Conservation (phyloP, 1,140 invertebrate species). For the Polypedilum vanderplanki region DNA sequence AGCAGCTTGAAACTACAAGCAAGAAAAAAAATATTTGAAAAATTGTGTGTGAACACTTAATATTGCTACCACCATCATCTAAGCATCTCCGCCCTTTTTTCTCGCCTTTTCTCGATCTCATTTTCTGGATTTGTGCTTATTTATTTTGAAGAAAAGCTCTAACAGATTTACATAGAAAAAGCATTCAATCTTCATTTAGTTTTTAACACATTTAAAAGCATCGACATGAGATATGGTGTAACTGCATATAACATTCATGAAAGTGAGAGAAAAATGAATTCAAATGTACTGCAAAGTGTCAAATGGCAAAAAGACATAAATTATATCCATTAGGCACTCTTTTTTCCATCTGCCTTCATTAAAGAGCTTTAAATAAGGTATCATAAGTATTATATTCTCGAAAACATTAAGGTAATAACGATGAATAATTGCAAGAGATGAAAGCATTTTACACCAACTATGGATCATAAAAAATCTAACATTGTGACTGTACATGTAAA, state of each 20-base stretch:
- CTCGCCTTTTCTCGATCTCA: too few relatives aligned
- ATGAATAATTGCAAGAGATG: not conserved
- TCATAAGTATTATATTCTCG: not conserved
- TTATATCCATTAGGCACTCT: slow-evolving; percentile 5
- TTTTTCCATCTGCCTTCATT: slow-evolving; percentile 16
- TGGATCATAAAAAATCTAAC: slow-evolving; percentile 2
- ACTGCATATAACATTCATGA: not conserved
- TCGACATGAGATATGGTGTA: not conserved
- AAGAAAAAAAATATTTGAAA: slow-evolving; percentile 20
- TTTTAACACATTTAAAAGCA: slow-evolving; percentile 10
- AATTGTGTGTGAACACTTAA: slow-evolving; percentile 26
- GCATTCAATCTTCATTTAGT: slow-evolving; percentile 1
- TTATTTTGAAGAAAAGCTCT: too few relatives aligned
- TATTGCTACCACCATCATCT: not conserved
- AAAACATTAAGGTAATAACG: not conserved
- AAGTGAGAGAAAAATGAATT: not conserved
- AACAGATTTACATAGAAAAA: not conserved
- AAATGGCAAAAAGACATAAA: slow-evolving; percentile 12
- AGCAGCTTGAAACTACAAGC: not conserved
- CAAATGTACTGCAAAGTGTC: slow-evolving; percentile 17
- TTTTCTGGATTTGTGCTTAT: too few relatives aligned
- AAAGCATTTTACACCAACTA: slow-evolving; percentile 5
- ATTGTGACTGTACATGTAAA: too few relatives aligned
- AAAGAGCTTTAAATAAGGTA: not conserved
- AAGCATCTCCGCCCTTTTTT: too few relatives aligned